Percentiles rank a stretch among this genome's conserved stretches.
These are phyloP conservation scores for Danionella cerebrum DNA, from an alignment of 2,113 vertebrate genomes.

Conservation along the genomic window DNA sequence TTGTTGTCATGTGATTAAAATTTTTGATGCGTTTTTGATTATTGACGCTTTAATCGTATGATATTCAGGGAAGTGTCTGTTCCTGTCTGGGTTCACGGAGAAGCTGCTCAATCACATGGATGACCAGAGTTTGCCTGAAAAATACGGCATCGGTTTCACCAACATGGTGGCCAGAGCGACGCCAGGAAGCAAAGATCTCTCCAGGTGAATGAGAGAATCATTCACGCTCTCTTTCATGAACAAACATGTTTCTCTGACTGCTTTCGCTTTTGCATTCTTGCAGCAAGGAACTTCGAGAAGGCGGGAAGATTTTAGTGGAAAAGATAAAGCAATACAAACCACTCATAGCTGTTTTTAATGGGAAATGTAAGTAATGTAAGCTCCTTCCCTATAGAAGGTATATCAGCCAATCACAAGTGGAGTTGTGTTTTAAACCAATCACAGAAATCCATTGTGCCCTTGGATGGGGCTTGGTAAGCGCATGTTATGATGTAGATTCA, in stretches of 20 bases:
- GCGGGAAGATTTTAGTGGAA: constrained; percentile 90
- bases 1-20: too few relatives aligned
- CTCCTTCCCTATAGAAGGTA: too few relatives aligned
- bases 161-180: constrained; percentile 97
- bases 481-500: background rate
- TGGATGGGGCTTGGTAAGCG: background rate
- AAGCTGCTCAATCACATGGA: constrained; percentile 86
- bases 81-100: constrained; percentile 90
- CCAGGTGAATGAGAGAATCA: constrained; percentile 62
- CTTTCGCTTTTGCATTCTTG: constrained; percentile 28
- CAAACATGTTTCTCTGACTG: background rate
- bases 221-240: background rate
- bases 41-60: too few relatives aligned
- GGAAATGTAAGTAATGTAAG: constrained; percentile 92
- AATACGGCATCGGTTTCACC: constrained; percentile 96
- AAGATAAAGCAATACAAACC: constrained; percentile 91
- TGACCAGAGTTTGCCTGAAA: constrained; percentile 80
- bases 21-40: too few relatives aligned
- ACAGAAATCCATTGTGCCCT: too few relatives aligned
- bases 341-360: constrained; percentile 95
- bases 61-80: constrained; percentile 91
- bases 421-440: too few relatives aligned
- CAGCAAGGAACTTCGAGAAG: constrained; percentile 97
- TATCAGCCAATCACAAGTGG: too few relatives aligned
- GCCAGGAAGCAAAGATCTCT: constrained; percentile 94